A percentile compares a stretch with the other conserved stretches of the same genome.
phyloP scores from a whole-genome alignment of 1,140 invertebrate species.

The Cylas formicarius region DNA sequence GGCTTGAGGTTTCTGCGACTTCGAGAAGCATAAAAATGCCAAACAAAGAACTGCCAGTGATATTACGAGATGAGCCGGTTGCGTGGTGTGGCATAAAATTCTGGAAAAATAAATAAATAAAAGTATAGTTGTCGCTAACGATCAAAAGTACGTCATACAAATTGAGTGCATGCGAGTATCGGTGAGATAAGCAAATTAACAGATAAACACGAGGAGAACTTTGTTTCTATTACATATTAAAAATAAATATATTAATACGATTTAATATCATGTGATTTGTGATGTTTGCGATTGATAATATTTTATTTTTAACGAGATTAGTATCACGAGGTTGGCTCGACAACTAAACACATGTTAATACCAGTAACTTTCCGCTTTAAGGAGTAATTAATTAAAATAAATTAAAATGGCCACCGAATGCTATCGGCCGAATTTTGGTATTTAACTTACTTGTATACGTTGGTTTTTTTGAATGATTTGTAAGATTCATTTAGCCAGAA shows the following conservation, averaged over 20 bases:
- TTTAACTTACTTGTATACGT: constrained; percentile 24
- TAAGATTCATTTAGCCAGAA: constrained; percentile 17
- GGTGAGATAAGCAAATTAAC: too few species aligned
- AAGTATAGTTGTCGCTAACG: neutral
- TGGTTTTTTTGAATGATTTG: constrained; percentile 16
- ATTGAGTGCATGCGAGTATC: constrained; percentile 5
- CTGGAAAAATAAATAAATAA: constrained; percentile 47
- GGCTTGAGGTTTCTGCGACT: constrained; percentile 44
- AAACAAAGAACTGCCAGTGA: constrained; percentile 56
- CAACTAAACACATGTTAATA: neutral
- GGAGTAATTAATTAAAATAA: neutral
- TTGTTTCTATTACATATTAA: constrained; percentile 1
- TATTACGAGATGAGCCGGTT: constrained; percentile 67
- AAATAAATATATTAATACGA: too few species aligned
- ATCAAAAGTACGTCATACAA: constrained; percentile 5
- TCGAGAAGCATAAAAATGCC: constrained; percentile 50
- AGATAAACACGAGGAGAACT: too few species aligned
- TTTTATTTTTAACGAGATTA: neutral
- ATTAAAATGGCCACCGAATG: neutral
- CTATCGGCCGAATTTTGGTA: too few species aligned
- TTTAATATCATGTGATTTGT: neutral
- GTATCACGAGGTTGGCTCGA: neutral
- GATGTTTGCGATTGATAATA: neutral
- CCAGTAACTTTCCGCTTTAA: neutral
- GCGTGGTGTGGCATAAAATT: constrained; percentile 59